A percentile compares a stretch with the other conserved stretches of the same genome.
phyloP scores from a whole-genome alignment of 2,888 invertebrate species.

The Orthosia gracilis region DNA sequence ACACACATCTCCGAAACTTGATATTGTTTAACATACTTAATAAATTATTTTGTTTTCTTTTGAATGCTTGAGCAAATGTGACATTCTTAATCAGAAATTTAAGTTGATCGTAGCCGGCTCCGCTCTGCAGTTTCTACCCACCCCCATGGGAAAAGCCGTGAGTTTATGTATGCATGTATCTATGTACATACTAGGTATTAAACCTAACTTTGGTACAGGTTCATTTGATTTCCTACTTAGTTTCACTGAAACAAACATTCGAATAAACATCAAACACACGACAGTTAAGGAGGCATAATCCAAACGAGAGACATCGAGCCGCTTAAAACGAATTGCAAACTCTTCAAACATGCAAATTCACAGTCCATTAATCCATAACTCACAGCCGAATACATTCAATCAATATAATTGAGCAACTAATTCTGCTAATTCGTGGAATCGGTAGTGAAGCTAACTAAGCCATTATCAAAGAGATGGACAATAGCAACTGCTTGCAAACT shows the following conservation, averaged over 20 bases:
- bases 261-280: not conserved
- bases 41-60: too few species aligned
- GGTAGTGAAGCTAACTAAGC: slow-evolving; percentile 23
- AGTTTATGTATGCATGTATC: too few species aligned
- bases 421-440: slow-evolving; percentile 8
- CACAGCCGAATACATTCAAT: slow-evolving; percentile 2
- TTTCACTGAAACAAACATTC: not conserved
- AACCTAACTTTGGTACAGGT: not conserved
- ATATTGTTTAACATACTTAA: too few species aligned
- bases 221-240: not conserved
- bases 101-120: too few species aligned
- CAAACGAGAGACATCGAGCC: not conserved
- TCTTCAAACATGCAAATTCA: slow-evolving; percentile 8
- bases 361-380: slow-evolving; percentile 13
- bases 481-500: slow-evolving; percentile 18
- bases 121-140: too few species aligned
- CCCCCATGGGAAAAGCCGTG: too few species aligned
- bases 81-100: not conserved
- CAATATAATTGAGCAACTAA: slow-evolving; percentile 19
- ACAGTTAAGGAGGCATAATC: not conserved
- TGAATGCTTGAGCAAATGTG: too few species aligned
- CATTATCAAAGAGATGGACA: slow-evolving; percentile 28
- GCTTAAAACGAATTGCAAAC: slow-evolving; percentile 9
- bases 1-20: too few species aligned
- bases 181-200: not conserved